phyloP scores from a whole-genome alignment of 2,113 vertebrate species.

The Paracanthobrama guichenoti region DNA sequence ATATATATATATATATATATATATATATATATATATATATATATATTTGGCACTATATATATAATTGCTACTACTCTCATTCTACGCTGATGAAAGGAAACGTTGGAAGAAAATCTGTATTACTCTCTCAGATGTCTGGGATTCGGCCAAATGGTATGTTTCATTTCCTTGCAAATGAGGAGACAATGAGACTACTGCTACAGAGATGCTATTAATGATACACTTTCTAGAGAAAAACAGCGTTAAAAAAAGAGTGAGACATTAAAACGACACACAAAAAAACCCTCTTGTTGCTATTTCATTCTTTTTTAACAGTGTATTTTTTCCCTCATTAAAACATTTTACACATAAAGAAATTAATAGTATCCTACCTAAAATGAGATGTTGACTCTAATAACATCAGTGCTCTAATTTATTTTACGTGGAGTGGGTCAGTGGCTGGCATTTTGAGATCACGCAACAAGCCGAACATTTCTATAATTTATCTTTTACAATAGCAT shows the following conservation, averaged over 20 bases:
- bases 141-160: neutral
- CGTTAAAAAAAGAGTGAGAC: neutral
- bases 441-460: too few species aligned
- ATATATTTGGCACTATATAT: too few species aligned
- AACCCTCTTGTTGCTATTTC: neutral
- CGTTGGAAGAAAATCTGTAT: constrained; percentile 1
- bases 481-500: too few species aligned
- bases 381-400: neutral
- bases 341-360: neutral
- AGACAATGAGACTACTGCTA: neutral
- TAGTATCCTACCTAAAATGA: neutral
- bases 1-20: too few species aligned
- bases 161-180: constrained; percentile 41
- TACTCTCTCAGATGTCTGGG: neutral
- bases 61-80: neutral
- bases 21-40: too few species aligned
- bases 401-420: neutral
- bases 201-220: constrained; percentile 29
- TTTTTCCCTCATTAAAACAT: neutral
- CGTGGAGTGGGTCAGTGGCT: too few species aligned
- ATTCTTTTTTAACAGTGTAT: neutral
- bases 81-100: neutral
- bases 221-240: neutral
- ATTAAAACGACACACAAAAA: neutral
- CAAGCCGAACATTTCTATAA: too few species aligned